Evolutionary conservation across 2,797 vertebrate species (phyloP), one percentile per base, ranked within the genome.

Genomic region (Manis pentadactyla): DNA sequence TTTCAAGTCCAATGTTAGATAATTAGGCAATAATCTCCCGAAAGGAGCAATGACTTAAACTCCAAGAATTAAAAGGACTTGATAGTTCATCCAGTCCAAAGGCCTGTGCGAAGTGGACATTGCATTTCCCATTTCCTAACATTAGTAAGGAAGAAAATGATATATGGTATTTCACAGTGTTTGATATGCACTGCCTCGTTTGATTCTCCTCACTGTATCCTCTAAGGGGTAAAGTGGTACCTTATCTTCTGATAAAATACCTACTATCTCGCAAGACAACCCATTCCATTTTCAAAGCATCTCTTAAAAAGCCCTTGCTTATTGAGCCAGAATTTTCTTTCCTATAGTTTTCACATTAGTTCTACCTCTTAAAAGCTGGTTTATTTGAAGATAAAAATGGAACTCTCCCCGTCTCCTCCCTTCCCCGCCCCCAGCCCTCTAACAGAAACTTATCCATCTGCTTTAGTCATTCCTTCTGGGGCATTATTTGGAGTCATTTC

Each of bases 381-480:
- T 75, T 74, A 39, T 90, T 90, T 92, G n/a, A 88, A 93, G 8
- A 74, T 82, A 78, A 96, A 93, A 73, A 64, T 55, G 4, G 23
- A 69, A 29, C 31, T 69, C 39, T 73, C 21, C 49, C 23, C 21
- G 2, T 66, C 18, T 71, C 15, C 37, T 34, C 53, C 10, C n/a
- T 25, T 31, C 25, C 7, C 18, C 5, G 46, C 2, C 12, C 34
- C 61, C 4, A 42, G 18, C 34, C 5, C 37, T 69, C 55, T 37
- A 27, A 68, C 13, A 1, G 64, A 89, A 64, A 77, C 13, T 39
- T 14, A 82, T 77, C 27, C 5, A 25, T 0, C 7, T 78, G 23
- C 34, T 91, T 75, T 64, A 89, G 21, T 27, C 7, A 49, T 87
- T 86, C 31, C 73, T 84, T 87, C 39, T 46, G 39, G 27, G 51